Evolutionary conservation across 2,888 invertebrate species (phyloP).

Genomic region (Hololepta plana): DNA sequence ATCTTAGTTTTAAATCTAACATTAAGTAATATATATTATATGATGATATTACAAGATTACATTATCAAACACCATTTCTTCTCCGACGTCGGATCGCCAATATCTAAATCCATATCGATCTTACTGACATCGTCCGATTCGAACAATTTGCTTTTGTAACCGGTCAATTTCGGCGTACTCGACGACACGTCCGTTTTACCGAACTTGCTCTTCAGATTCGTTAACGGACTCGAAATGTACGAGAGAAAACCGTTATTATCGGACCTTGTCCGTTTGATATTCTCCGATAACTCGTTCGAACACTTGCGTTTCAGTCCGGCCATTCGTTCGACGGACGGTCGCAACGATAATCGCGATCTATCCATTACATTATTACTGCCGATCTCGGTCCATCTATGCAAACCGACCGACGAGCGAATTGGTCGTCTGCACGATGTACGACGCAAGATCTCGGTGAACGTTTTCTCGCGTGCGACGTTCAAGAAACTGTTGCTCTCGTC

Average conservation of each 20-base stretch:
- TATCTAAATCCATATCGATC: constrained; percentile 10
- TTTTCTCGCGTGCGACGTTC: constrained; percentile 14
- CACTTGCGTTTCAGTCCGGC: constrained; percentile 18
- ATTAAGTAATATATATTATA: too few species aligned
- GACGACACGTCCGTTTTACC: constrained; percentile 12
- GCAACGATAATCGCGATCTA: constrained; percentile 10
- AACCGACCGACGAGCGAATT: constrained; percentile 8
- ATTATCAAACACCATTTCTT: constrained; percentile 20
- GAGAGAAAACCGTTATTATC: constrained; percentile 16
- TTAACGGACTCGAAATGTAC: constrained; percentile 19
- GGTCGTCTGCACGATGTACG: constrained; percentile 12
- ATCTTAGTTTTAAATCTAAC: too few species aligned
- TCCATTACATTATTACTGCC: constrained; percentile 8
- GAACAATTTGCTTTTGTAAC: too few species aligned
- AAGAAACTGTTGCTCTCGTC: constrained; percentile 14
- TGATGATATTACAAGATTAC: too few species aligned
- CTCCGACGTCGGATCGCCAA: constrained; percentile 12
- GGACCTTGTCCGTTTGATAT: too few species aligned
- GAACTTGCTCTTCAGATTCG: constrained; percentile 15
- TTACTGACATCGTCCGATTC: constrained; percentile 12
- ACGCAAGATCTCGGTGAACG: constrained; percentile 16
- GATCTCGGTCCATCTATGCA: constrained; percentile 6
- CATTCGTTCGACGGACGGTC: constrained; percentile 15
- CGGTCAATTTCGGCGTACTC: constrained; percentile 21
- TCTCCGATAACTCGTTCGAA: constrained; percentile 16